A percentile compares a stretch with the other conserved stretches of the same genome.
These are phyloP conservation scores for Paramacrobiotus metropolitanus DNA, from an alignment of 1,140 invertebrate species.

Conservation along the genomic window DNA sequence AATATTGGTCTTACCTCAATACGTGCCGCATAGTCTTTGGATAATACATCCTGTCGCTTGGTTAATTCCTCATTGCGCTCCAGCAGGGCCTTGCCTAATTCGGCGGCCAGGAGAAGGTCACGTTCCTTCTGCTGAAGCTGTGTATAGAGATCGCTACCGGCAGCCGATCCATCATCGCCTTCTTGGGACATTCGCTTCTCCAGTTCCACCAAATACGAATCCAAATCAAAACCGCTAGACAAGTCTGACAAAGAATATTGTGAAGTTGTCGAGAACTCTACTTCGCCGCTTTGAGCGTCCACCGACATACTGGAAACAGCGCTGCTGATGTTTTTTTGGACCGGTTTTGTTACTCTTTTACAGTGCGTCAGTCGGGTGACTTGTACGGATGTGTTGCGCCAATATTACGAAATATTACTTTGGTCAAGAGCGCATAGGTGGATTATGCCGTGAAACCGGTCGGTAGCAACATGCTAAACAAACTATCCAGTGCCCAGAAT, in stretches of 20 bases:
- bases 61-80: slow-evolving; percentile 79
- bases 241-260: neutral
- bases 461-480: no score
- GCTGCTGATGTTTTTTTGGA: neutral
- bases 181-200: neutral
- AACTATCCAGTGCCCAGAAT: no score
- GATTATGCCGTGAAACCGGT: no score
- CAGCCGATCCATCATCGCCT: slow-evolving; percentile 27
- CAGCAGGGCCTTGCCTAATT: slow-evolving; percentile 73
- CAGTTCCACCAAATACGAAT: neutral
- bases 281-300: no score
- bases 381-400: no score
- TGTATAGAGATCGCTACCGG: slow-evolving; percentile 40
- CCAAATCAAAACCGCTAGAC: neutral
- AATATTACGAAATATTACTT: no score
- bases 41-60: slow-evolving; percentile 51
- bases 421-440: no score
- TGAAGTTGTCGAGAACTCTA: no score
- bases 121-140: slow-evolving; percentile 73
- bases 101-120: slow-evolving; percentile 70
- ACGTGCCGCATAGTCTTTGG: slow-evolving; percentile 70
- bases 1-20: slow-evolving; percentile 73
- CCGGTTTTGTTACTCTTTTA: no score
- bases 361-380: no score
- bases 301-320: neutral